Evolutionary conservation across 2,888 invertebrate species (phyloP).

Genomic region (Colletes collaris): DNA sequence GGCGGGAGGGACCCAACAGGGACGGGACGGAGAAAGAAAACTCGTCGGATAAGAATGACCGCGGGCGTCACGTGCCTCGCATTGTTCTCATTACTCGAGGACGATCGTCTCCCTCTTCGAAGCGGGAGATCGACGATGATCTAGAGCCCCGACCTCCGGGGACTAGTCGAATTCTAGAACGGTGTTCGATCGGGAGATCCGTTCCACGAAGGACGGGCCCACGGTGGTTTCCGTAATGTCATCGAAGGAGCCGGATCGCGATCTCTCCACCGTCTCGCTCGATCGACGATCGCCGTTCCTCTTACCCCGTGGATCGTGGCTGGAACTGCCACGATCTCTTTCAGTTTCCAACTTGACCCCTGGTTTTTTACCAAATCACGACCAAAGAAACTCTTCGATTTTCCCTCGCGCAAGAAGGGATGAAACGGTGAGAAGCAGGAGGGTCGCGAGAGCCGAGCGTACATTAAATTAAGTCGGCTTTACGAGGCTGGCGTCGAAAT

Average conservation of each 20-base stretch:
- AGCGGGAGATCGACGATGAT: constrained; percentile 69
- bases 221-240: constrained; percentile 12
- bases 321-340: too few relatives aligned
- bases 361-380: too few relatives aligned
- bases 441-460: constrained; percentile 47
- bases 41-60: constrained; percentile 77
- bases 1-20: constrained; percentile 1
- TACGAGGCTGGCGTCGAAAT: constrained; percentile 79
- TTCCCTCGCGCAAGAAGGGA: constrained; percentile 13
- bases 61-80: constrained; percentile 79
- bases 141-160: constrained; percentile 40
- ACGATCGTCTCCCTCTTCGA: constrained; percentile 48
- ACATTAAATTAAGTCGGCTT: constrained; percentile 80
- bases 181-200: constrained; percentile 37
- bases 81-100: constrained; percentile 80
- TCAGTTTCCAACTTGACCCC: too few relatives aligned
- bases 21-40: constrained; percentile 59
- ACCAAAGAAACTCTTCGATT: background rate
- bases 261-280: constrained; percentile 13
- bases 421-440: constrained; percentile 2
- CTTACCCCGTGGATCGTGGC: too few relatives aligned
- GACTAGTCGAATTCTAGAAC: constrained; percentile 59
- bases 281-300: background rate
- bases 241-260: constrained; percentile 9
- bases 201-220: constrained; percentile 13